These are phyloP conservation scores for Lagopus muta DNA, from an alignment of 2,113 vertebrate species.

Conservation along the genomic window DNA sequence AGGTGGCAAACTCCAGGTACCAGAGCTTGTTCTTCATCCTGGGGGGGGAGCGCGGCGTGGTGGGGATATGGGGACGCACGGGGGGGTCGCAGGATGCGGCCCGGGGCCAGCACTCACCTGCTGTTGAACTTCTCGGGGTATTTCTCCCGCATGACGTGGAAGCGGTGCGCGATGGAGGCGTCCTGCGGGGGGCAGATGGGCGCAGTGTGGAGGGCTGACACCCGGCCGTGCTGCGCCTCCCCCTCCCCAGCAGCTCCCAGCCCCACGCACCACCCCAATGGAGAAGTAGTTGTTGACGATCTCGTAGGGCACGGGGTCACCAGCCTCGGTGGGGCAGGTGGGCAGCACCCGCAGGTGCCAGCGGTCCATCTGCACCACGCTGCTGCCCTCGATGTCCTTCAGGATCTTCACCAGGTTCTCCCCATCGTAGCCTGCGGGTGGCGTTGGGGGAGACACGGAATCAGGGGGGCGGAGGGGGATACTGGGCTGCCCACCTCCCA, in stretches of 20 bases:
- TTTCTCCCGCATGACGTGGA: slow-evolving; percentile 94
- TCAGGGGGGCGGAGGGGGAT: not conserved
- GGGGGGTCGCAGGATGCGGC: not conserved
- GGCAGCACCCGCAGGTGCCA: slow-evolving; percentile 90
- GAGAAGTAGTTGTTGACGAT: slow-evolving; percentile 99
- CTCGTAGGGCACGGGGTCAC: slow-evolving; percentile 91
- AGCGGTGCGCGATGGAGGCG: slow-evolving; percentile 92
- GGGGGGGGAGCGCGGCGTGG: not conserved
- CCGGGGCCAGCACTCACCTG: slow-evolving; percentile 77
- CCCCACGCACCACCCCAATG: slow-evolving; percentile 90
- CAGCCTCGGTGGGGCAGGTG: slow-evolving; percentile 80
- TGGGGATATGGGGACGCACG: not conserved
- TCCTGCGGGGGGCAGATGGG: slow-evolving; percentile 76
- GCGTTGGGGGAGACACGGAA: no score
- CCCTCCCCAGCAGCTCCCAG: not conserved
- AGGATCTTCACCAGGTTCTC: slow-evolving; percentile 86
- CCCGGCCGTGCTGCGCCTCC: not conserved
- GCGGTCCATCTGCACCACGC: slow-evolving; percentile 85
- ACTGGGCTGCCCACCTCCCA: not conserved
- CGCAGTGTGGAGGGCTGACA: not conserved
- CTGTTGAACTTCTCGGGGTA: slow-evolving; percentile 94
- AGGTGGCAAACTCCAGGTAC: slow-evolving; percentile 94
- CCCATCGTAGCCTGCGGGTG: slow-evolving; percentile 86
- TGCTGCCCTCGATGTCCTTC: slow-evolving; percentile 85
- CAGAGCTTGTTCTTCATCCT: slow-evolving; percentile 95